Evolutionary conservation across 37 sponge, comb jelly and placozoan species (phyloP), one percentile per base, ranked within the genome.

Genomic region (Beroe forskalii): DNA sequence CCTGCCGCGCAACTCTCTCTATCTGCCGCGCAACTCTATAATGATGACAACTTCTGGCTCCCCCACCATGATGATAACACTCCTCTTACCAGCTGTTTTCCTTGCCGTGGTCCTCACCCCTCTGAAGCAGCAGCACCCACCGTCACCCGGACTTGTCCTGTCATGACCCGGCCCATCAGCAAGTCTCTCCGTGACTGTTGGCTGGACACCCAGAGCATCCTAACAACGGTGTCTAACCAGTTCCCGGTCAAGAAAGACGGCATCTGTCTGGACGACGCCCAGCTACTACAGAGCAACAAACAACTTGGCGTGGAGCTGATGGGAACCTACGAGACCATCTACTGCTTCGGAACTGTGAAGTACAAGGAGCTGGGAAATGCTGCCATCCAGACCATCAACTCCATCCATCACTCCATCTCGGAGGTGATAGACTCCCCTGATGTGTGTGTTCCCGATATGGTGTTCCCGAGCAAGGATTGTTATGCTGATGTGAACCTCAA

Each of bases 221-320:
- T 48, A 12, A 12, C 6, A 17, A 48, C 55, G 12, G 55, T 48
- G 6, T 6, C 12, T 48, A 48, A 48, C 55, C 6, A 48, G 55
- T 48, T 48, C 55, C 55, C 55, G 55, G 55, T 48, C 93, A 32
- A 96, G 76, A 35, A 25, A 0, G 19, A 94, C 72, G 23, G 95
- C 92, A 0, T 31, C 32, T 23, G 67, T 90, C 63, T 95, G 91
- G 55, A 48, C 55, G 55, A 48, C 6, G 12, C 6, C 55, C 55
- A 48, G 55, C 12, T 48, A 12, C 12, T 48, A 12, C 55, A 17
- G 12, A 48, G 55, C 55, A 48, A 48, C 55, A 48, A 48, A 48
- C 55, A 48, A 12, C 6, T 48, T 12, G 55, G 55, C 12, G 55
- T 48, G 6, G 55, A 48, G 55, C 55, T 48, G 12, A 48, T 48